Base-by-base conservation (phyloP, 2,888 invertebrate species). In the Bimastos eiseni region DNA sequence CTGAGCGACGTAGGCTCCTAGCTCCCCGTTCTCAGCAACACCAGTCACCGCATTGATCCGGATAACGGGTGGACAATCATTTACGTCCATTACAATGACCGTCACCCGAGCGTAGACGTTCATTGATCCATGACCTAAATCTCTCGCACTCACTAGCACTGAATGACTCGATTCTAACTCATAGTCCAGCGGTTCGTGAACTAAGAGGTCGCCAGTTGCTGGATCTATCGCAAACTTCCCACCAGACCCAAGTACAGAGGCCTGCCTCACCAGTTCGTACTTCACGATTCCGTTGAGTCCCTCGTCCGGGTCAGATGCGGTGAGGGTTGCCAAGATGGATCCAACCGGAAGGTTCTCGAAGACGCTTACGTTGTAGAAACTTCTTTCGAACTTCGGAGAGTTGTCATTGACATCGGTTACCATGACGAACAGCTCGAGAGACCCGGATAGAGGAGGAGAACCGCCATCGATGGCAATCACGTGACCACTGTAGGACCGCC, bases 1-100 rank as follows among this genome's bases (percentile, higher is more conserved):
- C 89, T 94, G 93, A 11, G 94, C 94, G 55, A 94, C 94, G 41
- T 94, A 93, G 19, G 93, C 93, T 0, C 94, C 94, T 8, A 92
- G 90, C 34, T 93, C 92, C 24, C 93, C 93, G 90, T 93, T 93
- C 91, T 94, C 95, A 2, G 92, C 92, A 11, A 93, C 92, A 92
- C 89, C 89, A 41, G 91, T 89, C 33, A 91, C 70, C 30, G 91
- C 86, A 38, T 91, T 91, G 30, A 90, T 90, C 24, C 84, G 89
- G 36, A 92, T 91, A 33, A 37, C 88, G 36, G 92, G 92, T 30
- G 88, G 70, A 83, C 91, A 91, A 88, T 92, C 92, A 86, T 92
- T 92, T 34, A 89, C 90, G 89, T 92, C 92, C 44, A 88, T 89
- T 3, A 92, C 91, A n/a, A 88, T 89, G 36, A 92, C 88, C 33